Percentiles rank a stretch among this genome's conserved stretches.
These are phyloP conservation scores for Sarcoramphus papa DNA, from an alignment of 2,797 vertebrate species.

Conservation along the genomic window DNA sequence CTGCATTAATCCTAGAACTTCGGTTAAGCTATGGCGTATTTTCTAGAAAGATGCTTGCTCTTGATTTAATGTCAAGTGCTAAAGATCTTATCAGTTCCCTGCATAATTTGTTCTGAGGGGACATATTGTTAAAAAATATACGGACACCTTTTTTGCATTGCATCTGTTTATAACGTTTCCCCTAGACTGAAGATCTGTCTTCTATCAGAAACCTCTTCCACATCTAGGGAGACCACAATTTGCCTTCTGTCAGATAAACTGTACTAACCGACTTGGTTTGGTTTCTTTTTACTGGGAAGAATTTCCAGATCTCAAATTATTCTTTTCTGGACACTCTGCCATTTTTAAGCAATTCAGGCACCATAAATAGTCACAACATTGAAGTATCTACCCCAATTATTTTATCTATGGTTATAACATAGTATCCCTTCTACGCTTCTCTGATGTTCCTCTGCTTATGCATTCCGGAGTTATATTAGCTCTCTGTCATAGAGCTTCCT, in stretches of 20 bases:
- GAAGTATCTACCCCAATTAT: neutral
- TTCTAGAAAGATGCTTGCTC: neutral
- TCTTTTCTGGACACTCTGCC: neutral
- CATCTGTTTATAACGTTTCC: neutral
- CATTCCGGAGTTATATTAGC: neutral
- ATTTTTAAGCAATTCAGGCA: neutral
- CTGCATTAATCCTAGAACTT: neutral
- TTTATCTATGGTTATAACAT: neutral
- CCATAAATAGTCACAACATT: neutral
- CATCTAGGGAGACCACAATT: neutral
- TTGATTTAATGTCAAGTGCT: neutral
- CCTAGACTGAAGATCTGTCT: neutral
- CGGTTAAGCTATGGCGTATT: neutral
- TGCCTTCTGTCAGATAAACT: neutral
- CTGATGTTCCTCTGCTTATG: neutral
- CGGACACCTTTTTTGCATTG: neutral
- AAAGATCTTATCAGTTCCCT: neutral
- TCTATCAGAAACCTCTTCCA: neutral
- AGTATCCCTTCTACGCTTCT: neutral
- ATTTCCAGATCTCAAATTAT: neutral
- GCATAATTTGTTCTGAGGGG: neutral
- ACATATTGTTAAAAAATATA: neutral
- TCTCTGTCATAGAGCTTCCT: neutral
- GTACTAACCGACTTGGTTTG: neutral
- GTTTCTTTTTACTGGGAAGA: neutral